phyloP scores from a whole-genome alignment of 2,113 vertebrate species.

The Platysternon megacephalum region DNA sequence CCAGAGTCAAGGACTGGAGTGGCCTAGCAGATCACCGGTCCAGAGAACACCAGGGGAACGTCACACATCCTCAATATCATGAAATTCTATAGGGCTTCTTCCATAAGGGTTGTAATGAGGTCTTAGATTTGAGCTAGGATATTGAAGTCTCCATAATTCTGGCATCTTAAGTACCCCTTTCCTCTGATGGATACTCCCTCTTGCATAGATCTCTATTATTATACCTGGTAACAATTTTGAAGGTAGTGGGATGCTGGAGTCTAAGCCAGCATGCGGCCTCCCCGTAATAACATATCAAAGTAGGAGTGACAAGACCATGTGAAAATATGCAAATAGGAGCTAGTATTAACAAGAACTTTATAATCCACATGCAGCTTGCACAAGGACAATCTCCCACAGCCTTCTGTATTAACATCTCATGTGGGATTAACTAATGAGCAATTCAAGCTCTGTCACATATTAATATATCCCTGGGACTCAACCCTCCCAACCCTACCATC shows the following conservation, averaged over 20 bases:
- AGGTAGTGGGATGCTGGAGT: not conserved
- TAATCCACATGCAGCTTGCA: not conserved
- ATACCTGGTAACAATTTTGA: not conserved
- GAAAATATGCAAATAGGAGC: not conserved
- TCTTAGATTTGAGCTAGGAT: not conserved
- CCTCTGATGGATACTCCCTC: not conserved
- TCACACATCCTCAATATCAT: not conserved
- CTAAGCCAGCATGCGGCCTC: not conserved
- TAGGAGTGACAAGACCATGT: not conserved
- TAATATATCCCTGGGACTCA: not conserved
- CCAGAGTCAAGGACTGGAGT: too few species aligned
- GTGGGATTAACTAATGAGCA: slow-evolving; percentile 17
- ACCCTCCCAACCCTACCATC: not conserved
- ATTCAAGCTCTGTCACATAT: not conserved
- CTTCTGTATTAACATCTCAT: not conserved
- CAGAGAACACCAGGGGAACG: too few species aligned
- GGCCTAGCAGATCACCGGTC: too few species aligned
- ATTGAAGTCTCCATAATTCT: accelerated
- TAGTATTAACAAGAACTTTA: not conserved
- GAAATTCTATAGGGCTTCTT: accelerated
- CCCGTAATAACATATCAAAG: not conserved
- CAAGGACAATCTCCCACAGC: not conserved
- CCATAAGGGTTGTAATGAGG: not conserved
- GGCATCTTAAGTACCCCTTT: not conserved
- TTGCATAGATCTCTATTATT: not conserved